Conservation (phyloP, 1,140 invertebrate genomes). For the Samia ricini region DNA sequence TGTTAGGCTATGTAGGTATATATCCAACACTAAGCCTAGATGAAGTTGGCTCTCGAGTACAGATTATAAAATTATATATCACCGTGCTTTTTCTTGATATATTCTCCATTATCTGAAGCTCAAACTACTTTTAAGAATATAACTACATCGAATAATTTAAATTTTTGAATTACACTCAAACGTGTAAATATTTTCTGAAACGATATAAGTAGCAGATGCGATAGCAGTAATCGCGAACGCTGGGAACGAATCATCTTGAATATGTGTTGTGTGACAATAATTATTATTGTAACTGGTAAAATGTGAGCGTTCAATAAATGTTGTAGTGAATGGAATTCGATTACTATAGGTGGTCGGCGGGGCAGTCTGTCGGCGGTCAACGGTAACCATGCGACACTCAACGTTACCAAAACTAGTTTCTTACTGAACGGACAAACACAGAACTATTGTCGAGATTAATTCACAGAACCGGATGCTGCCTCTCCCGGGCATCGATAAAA, state of each 20-base stretch:
- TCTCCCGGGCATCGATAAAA: slow-evolving; percentile 65
- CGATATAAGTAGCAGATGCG: not conserved
- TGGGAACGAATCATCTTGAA: not conserved
- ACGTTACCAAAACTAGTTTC: slow-evolving; percentile 69
- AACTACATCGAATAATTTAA: not conserved
- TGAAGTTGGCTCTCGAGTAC: too few relatives aligned
- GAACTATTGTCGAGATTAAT: slow-evolving; percentile 65
- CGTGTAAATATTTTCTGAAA: not conserved
- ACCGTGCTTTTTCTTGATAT: too few relatives aligned
- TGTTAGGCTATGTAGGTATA: too few relatives aligned
- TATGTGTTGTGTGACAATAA: not conserved
- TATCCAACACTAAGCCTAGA: too few relatives aligned
- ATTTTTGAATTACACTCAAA: not conserved
- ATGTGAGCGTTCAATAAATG: slow-evolving; percentile 60
- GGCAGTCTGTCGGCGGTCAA: slow-evolving; percentile 33
- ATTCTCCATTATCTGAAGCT: too few relatives aligned
- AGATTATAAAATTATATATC: too few relatives aligned
- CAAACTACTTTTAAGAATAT: too few relatives aligned
- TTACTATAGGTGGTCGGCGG: slow-evolving; percentile 60
- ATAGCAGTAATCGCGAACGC: not conserved
- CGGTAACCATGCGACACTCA: slow-evolving; percentile 19
- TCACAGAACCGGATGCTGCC: slow-evolving; percentile 72
- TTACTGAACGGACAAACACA: slow-evolving; percentile 59
- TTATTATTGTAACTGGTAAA: slow-evolving; percentile 34
- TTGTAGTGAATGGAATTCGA: slow-evolving; percentile 65